phyloP scores from a whole-genome alignment of 2,888 invertebrate genomes.

The Eupsilia transversa region DNA sequence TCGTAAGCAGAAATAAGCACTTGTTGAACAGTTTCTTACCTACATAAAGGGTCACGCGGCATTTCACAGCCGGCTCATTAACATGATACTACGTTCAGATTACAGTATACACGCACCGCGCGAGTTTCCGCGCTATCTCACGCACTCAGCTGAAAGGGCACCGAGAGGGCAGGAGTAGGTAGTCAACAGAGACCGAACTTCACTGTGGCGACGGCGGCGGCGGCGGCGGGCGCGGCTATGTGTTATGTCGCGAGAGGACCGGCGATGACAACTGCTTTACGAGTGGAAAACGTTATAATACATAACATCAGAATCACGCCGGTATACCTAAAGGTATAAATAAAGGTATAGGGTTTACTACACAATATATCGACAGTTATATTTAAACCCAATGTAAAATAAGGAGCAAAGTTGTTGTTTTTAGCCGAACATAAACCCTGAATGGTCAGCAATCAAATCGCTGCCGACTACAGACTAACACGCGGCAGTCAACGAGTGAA shows the following conservation, averaged over 20 bases:
- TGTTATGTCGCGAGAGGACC: not conserved
- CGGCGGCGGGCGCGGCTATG: not conserved
- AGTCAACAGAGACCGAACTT: conserved; percentile 6
- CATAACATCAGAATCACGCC: not conserved
- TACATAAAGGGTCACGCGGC: conserved; percentile 2
- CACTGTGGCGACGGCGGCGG: not conserved
- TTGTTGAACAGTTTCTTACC: not conserved
- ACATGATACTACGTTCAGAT: conserved; percentile 36
- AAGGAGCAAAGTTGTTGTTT: not conserved
- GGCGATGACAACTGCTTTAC: too few relatives aligned
- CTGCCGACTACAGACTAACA: not conserved
- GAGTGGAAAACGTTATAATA: not conserved
- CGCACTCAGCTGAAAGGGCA: conserved; percentile 39
- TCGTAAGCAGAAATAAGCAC: conserved; percentile 7
- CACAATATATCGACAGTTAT: not conserved
- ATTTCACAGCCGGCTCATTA: conserved; percentile 24
- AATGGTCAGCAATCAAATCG: not conserved
- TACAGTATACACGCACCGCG: conserved; percentile 26
- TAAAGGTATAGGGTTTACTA: not conserved
- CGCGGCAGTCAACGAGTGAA: not conserved
- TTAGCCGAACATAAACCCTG: not conserved
- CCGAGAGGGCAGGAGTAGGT: conserved; percentile 12
- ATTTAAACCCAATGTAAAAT: not conserved
- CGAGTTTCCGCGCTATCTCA: conserved; percentile 29
- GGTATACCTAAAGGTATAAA: not conserved